phyloP scores from a whole-genome alignment of 2,113 vertebrate species.

The Chamaetylas fuelleborni region DNA sequence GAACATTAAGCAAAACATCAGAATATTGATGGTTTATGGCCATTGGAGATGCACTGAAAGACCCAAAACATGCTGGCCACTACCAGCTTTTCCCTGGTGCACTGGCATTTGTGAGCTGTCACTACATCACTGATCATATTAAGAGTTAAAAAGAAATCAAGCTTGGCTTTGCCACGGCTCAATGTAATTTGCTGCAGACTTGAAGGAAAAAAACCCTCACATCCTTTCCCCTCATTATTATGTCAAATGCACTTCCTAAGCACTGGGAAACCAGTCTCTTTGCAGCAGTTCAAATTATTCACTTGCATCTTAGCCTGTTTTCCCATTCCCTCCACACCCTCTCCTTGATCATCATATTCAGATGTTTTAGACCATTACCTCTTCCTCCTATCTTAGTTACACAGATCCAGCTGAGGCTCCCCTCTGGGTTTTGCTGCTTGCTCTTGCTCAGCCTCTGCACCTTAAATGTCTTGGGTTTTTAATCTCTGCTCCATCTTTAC shows the following conservation, averaged over 20 bases:
- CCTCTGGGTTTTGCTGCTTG: constrained; percentile 11
- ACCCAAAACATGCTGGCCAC: neutral
- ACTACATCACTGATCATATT: neutral
- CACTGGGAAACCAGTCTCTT: neutral
- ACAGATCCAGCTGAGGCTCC: constrained; percentile 27
- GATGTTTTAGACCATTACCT: constrained; percentile 31
- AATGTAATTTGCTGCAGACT: neutral
- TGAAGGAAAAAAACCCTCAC: neutral
- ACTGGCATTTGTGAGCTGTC: neutral
- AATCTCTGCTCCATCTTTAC: neutral
- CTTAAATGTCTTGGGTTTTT: neutral
- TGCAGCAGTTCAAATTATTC: neutral
- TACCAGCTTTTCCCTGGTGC: neutral
- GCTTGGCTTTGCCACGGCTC: neutral
- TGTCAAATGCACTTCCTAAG: neutral
- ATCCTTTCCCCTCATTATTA: constrained; percentile 20
- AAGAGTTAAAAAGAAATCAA: constrained; percentile 1
- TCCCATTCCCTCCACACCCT: neutral
- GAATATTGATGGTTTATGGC: neutral
- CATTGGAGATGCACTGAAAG: neutral
- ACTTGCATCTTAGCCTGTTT: constrained; percentile 1
- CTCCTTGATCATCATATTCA: neutral
- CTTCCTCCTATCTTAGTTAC: constrained; percentile 11
- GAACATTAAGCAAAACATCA: neutral
- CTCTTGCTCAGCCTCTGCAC: constrained; percentile 9